Conservation (phyloP, 2,888 invertebrate species). For the Lasius platythorax region DNA sequence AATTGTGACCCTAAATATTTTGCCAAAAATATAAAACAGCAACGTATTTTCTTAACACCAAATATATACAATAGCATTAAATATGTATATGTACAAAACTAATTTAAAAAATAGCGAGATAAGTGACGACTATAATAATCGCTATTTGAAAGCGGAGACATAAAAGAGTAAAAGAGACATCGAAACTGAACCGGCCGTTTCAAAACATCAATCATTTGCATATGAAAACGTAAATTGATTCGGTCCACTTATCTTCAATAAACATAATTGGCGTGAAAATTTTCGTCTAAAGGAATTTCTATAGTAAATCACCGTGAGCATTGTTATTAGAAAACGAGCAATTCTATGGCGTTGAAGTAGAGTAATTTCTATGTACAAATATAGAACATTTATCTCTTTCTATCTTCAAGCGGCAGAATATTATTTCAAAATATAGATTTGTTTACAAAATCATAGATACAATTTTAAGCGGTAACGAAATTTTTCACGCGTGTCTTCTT, state of each 20-base stretch:
- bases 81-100: slow-evolving; percentile 6
- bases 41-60: background rate
- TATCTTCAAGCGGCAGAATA: background rate
- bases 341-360: background rate
- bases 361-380: background rate
- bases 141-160: background rate
- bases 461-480: slow-evolving; percentile 7
- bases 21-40: background rate
- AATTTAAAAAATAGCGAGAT: background rate
- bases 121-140: slow-evolving; percentile 1
- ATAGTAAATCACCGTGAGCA: background rate
- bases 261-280: slow-evolving; percentile 40
- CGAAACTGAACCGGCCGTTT: background rate
- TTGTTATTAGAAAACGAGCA: slow-evolving; percentile 20
- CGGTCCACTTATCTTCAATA: background rate
- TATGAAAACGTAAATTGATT: slow-evolving; percentile 17
- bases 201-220: slow-evolving; percentile 2
- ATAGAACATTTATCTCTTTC: background rate
- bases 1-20: slow-evolving; percentile 14
- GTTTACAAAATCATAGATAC: background rate
- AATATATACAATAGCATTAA: slow-evolving; percentile 16
- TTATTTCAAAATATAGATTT: background rate
- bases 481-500: slow-evolving; percentile 39
- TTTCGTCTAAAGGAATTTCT: slow-evolving; percentile 19
- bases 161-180: slow-evolving; percentile 8